A percentile compares a stretch with the other conserved stretches of the same genome.
Evolutionary conservation across 2,113 vertebrate species (phyloP).

Genomic region (Furnarius figulus): DNA sequence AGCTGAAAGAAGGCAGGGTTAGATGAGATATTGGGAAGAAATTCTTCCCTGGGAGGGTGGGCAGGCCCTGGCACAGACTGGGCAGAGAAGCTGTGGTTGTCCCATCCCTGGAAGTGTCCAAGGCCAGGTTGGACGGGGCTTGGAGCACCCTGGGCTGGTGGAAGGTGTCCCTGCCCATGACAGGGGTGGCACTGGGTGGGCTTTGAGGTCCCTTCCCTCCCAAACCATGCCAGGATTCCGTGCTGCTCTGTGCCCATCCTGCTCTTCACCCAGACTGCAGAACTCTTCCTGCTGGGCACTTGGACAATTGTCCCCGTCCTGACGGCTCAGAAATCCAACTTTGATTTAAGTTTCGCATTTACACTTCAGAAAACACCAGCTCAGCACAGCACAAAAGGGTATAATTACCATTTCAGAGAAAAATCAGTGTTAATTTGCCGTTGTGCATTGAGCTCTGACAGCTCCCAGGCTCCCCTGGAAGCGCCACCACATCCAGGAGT

Average conservation of each 20-base stretch:
- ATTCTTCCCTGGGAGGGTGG: background rate
- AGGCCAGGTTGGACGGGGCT: background rate
- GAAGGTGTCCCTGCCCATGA: background rate
- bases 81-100: background rate
- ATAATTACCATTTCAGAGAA: slow-evolving; percentile 62
- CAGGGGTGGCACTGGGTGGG: background rate
- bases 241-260: background rate
- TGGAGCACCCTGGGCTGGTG: background rate
- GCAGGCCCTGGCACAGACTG: background rate
- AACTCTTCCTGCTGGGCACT: background rate
- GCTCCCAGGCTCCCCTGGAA: slow-evolving; percentile 38
- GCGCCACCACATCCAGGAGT: background rate
- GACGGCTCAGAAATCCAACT: slow-evolving; percentile 36
- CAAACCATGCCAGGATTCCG: background rate
- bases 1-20: background rate
- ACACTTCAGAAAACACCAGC: slow-evolving; percentile 32
- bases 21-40: background rate
- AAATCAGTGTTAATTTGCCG: slow-evolving; percentile 37
- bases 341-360: slow-evolving; percentile 16
- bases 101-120: background rate
- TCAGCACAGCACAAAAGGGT: slow-evolving; percentile 47
- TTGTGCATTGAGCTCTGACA: slow-evolving; percentile 51
- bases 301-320: background rate
- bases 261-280: background rate
- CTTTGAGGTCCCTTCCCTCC: accelerated